phyloP scores from a whole-genome alignment of 1,140 invertebrate species.

The Sitophilus oryzae region DNA sequence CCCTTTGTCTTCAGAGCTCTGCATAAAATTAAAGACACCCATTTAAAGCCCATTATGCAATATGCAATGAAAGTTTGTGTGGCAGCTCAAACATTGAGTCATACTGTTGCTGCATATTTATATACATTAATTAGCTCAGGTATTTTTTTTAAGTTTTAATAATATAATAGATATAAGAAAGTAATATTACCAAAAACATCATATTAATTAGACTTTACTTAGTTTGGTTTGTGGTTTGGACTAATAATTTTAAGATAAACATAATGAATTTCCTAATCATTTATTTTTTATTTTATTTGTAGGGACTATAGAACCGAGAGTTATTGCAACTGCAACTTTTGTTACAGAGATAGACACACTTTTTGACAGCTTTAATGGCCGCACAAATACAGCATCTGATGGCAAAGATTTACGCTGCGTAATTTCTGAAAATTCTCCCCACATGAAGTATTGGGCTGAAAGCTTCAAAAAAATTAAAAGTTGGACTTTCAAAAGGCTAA shows the following conservation, averaged over 20 bases:
- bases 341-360: no score
- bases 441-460: background rate
- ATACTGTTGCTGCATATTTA: constrained; percentile 5
- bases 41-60: constrained; percentile 3
- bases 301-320: background rate
- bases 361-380: constrained; percentile 9
- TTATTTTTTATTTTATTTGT: background rate
- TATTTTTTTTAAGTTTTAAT: background rate
- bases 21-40: constrained; percentile 2
- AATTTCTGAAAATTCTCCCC: background rate
- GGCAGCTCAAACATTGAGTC: constrained; percentile 3
- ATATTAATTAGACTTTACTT: no score
- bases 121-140: background rate
- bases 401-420: constrained; percentile 1
- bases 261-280: no score
- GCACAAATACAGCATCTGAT: background rate
- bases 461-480: no score
- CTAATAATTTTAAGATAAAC: background rate
- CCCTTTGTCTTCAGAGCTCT: constrained; percentile 7
- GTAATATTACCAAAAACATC: no score
- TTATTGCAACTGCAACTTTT: background rate
- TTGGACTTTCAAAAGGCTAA: no score
- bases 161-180: background rate
- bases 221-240: no score
- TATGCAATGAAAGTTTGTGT: constrained; percentile 14